These are phyloP conservation scores for Limonius californicus DNA, from an alignment of 1,140 invertebrate genomes.

Conservation along the genomic window DNA sequence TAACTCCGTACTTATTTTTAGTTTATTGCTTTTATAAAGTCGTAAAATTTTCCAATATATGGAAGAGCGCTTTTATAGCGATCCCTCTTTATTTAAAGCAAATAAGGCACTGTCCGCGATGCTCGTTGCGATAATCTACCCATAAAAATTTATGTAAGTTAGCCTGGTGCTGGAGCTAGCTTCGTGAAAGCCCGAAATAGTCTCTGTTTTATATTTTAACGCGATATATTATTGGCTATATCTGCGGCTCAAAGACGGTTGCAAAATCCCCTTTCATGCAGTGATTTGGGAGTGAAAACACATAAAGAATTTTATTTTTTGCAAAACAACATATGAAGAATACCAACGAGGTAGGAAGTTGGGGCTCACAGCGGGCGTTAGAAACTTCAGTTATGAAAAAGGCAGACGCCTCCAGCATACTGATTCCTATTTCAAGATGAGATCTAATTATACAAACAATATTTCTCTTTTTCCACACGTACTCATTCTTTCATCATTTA, in stretches of 20 bases:
- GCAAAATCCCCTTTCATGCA: background rate
- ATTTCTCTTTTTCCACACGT: background rate
- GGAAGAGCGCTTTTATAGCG: no score
- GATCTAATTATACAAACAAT: conserved; percentile 9
- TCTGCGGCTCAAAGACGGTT: background rate
- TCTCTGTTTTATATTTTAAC: conserved; percentile 1
- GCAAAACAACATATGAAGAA: conserved; percentile 15
- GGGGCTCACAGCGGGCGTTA: background rate
- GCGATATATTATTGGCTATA: background rate
- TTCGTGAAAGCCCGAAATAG: background rate
- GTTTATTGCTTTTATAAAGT: no score
- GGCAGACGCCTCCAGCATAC: background rate
- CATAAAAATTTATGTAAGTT: no score
- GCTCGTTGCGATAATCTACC: no score
- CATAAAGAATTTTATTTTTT: conserved; percentile 11
- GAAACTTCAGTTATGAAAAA: conserved; percentile 15
- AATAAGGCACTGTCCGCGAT: no score
- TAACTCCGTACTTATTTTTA: no score
- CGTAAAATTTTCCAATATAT: no score
- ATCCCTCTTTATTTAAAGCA: no score
- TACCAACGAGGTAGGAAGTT: background rate
- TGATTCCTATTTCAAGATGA: background rate
- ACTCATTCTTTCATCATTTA: background rate
- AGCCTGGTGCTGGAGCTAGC: background rate
- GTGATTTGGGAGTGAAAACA: conserved; percentile 5